Evolutionary conservation across 2,888 invertebrate species (phyloP), one percentile per base, ranked within the genome.

Genomic region (Tridacna gigas): DNA sequence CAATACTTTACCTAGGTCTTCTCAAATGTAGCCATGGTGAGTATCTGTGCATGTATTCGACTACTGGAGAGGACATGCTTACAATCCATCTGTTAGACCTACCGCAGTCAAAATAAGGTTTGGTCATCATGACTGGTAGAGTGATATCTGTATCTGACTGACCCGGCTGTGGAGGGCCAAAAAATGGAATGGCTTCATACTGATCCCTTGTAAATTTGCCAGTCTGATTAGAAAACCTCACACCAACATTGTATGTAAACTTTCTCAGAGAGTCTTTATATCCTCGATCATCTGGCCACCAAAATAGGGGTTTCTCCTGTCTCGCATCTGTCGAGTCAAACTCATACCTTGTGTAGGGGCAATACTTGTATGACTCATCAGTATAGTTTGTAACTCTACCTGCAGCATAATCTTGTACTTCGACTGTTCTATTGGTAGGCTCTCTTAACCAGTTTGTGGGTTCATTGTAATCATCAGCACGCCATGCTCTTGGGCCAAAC

Each of bases 51-150:
- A 97, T 98, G 89, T 98, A 98, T 94, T 99, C 99, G 5, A 98
- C 98, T 61, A 99, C 97, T 0, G 99, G 99, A 28, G 98, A 97
- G 0, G 98, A 97, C 0, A 98, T 99, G 37, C 97, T 97, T 13
- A 99, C 97, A 56, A 99, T 95, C 99, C 99, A 99, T 94, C 98
- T 97, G 95, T 99, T 98, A 0, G 98, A 97, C 86, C 98, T 96
- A 9, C 97, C 98, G 94, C 99, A 99, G 95, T 99, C 99, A 94
- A 98, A 99, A 94, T 99, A 99, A 0, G 99, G 99, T 81, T 97
- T 96, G 0, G 98, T 98, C 97, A 98, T 99, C 94, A 97, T 97
- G 0, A 99, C 97, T 20, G 99, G 99, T 0, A 99, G 98, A 2
- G 86, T 86, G 15, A 86, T 81, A 28, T 91, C 91, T 1, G 69